phyloP scores from a whole-genome alignment of 2,888 invertebrate species.

The Zhengitettix transpicula region DNA sequence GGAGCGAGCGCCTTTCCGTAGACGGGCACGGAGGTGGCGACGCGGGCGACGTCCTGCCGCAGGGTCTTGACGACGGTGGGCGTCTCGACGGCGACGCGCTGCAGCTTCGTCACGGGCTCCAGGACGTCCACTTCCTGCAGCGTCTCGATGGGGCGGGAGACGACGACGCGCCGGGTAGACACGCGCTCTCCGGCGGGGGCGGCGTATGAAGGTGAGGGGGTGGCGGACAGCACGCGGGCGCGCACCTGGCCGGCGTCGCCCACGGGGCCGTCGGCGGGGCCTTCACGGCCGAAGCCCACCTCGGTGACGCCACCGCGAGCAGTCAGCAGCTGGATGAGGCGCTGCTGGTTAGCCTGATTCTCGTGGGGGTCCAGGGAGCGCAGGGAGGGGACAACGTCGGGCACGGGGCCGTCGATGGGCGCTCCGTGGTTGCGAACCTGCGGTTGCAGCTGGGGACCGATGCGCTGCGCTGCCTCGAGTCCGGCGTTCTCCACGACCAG shows the following conservation, averaged over 20 bases:
- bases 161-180: constrained; percentile 41
- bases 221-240: constrained; percentile 38
- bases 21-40: constrained; percentile 27
- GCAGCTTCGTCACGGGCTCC: constrained; percentile 39
- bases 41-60: constrained; percentile 27
- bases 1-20: constrained; percentile 23
- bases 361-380: constrained; percentile 22
- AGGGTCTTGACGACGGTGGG: constrained; percentile 34
- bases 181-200: constrained; percentile 35
- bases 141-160: constrained; percentile 41
- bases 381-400: constrained; percentile 19
- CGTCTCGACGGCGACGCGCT: constrained; percentile 36
- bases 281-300: constrained; percentile 23
- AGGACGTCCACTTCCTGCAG: constrained; percentile 34
- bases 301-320: constrained; percentile 23
- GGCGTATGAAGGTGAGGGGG: constrained; percentile 33
- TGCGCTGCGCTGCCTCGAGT: constrained; percentile 6
- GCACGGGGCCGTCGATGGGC: constrained; percentile 10
- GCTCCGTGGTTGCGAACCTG: constrained; percentile 14
- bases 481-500: constrained; percentile 21
- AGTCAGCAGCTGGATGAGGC: constrained; percentile 32
- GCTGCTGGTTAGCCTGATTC: constrained; percentile 28
- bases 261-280: constrained; percentile 23
- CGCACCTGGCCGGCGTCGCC: constrained; percentile 30
- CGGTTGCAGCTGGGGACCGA: constrained; percentile 2